A percentile compares a stretch with the other conserved stretches of the same genome.
phyloP scores from a whole-genome alignment of 2,797 vertebrate species.

The Lemur catta region DNA sequence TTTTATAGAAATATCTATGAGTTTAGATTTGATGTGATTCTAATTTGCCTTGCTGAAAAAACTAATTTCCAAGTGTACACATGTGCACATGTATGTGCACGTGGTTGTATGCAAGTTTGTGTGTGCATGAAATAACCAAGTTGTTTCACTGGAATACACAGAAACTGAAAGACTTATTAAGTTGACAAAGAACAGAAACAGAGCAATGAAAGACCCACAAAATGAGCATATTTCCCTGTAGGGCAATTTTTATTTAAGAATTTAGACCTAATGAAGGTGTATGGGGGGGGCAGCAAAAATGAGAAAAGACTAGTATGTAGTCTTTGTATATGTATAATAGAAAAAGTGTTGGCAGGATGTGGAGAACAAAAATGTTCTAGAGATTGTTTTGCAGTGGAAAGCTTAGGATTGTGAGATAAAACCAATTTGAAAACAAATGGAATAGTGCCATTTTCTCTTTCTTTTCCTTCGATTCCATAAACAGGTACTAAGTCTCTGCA shows the following conservation, averaged over 20 bases:
- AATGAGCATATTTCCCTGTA: neutral
- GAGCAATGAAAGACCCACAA: neutral
- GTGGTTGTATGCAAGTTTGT: neutral
- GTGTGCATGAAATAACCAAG: neutral
- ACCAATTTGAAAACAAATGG: neutral
- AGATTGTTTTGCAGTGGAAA: conserved; percentile 29
- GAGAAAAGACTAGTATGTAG: neutral
- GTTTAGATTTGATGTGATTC: conserved; percentile 42
- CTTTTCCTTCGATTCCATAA: neutral
- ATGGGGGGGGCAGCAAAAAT: neutral
- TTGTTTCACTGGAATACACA: neutral
- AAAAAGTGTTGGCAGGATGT: neutral
- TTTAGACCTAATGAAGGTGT: conserved; percentile 15
- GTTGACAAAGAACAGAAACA: neutral
- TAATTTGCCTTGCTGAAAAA: conserved; percentile 28
- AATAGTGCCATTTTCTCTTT: neutral
- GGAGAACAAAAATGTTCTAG: neutral
- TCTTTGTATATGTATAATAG: neutral
- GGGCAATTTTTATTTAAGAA: neutral
- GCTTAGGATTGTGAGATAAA: neutral
- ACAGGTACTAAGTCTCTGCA: neutral
- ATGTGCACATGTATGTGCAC: neutral
- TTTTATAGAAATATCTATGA: conserved; percentile 11
- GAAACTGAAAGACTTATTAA: neutral
- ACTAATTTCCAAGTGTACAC: neutral